Evolutionary conservation across 2,797 vertebrate genomes (phyloP).

Genomic region (Todus mexicanus): DNA sequence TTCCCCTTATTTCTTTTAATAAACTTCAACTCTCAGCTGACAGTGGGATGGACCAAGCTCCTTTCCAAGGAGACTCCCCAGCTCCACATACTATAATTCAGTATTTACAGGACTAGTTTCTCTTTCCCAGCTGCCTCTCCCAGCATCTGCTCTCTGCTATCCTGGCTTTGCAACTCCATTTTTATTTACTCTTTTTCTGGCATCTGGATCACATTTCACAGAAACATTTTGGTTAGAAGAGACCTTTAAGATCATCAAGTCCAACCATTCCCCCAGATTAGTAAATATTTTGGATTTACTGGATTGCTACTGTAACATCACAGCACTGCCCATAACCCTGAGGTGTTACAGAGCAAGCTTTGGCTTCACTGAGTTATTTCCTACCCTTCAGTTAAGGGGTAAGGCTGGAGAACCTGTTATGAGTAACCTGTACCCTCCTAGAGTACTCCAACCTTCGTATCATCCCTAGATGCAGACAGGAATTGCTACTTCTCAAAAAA

Average conservation of each 20-base stretch:
- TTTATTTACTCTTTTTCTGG: not conserved
- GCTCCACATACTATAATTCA: not conserved
- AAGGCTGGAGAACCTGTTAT: rapidly evolving
- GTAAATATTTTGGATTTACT: not conserved
- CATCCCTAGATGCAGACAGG: not conserved
- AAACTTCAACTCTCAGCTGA: not conserved
- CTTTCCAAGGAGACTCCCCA: not conserved
- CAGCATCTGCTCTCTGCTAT: not conserved
- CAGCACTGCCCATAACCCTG: not conserved
- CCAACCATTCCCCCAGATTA: not conserved
- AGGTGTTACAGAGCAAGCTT: not conserved
- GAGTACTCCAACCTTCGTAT: not conserved
- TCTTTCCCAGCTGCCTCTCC: not conserved
- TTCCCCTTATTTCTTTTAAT: not conserved
- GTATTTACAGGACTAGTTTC: not conserved
- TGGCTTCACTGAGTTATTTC: not conserved
- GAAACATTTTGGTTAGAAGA: not conserved
- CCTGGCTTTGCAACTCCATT: not conserved
- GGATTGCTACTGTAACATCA: not conserved
- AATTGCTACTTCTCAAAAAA: not conserved
- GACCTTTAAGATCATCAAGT: not conserved
- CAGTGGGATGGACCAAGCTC: not conserved
- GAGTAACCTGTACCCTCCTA: not conserved
- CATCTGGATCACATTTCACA: conserved; percentile 7
- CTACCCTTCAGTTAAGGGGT: not conserved